phyloP scores from a whole-genome alignment of 2,888 invertebrate genomes.

The Tholera decimalis region DNA sequence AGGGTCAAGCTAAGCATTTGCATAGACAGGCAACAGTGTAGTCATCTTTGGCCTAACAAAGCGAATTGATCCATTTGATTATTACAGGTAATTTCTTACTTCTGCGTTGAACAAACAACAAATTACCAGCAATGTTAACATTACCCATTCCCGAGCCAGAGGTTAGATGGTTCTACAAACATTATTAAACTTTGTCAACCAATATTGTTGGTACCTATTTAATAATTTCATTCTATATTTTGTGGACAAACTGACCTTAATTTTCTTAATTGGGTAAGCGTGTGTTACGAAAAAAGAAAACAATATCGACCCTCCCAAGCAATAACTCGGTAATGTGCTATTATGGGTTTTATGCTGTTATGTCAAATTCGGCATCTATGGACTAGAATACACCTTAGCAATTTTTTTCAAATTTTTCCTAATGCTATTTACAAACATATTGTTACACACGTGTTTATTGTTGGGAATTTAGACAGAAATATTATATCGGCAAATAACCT shows the following conservation, averaged over 20 bases:
- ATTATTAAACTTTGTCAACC: slow-evolving; percentile 66
- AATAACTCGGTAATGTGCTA: no score
- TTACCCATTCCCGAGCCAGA: slow-evolving; percentile 50
- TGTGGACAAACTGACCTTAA: slow-evolving; percentile 22
- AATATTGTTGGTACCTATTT: slow-evolving; percentile 61
- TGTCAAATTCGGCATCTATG: no score
- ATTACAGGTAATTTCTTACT: slow-evolving; percentile 58
- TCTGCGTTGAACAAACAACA: slow-evolving; percentile 66
- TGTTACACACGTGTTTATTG: no score
- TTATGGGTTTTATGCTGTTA: no score
- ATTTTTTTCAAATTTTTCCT: no score
- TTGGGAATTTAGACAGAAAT: no score
- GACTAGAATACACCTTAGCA: no score
- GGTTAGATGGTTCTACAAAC: slow-evolving; percentile 65
- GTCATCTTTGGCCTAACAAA: slow-evolving; percentile 16
- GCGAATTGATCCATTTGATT: slow-evolving; percentile 40
- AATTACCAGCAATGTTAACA: slow-evolving; percentile 71
- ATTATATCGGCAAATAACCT: no score
- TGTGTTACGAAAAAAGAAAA: slow-evolving; percentile 14
- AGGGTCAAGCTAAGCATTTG: slow-evolving; percentile 10
- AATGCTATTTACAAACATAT: no score
- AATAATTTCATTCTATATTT: slow-evolving; percentile 29
- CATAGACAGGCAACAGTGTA: slow-evolving; percentile 19
- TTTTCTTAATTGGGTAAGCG: slow-evolving; percentile 44
- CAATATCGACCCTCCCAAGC: no score